Percentiles rank a stretch among this genome's conserved stretches.
Evolutionary conservation across 2,113 vertebrate genomes (phyloP).

Genomic region (Leucoraja erinaceus): DNA sequence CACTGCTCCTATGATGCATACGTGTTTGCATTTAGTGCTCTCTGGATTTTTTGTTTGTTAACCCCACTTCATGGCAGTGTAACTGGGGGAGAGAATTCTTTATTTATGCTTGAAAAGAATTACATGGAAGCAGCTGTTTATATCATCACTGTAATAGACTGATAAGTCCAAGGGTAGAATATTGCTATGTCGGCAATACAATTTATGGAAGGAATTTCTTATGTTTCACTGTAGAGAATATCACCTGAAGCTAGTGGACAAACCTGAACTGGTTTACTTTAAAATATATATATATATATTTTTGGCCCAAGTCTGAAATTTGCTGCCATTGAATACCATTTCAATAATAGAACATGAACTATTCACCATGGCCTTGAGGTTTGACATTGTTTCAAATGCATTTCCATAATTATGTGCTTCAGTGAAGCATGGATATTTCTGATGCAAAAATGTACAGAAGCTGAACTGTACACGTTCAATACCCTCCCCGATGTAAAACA

Average conservation of each 20-base stretch:
- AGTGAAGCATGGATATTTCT: slow-evolving; percentile 12
- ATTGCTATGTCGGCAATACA: background rate
- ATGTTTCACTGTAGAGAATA: background rate
- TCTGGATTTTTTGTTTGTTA: background rate
- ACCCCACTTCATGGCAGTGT: background rate
- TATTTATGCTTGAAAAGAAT: background rate
- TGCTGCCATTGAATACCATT: background rate
- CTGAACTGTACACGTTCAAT: background rate
- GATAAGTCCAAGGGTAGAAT: background rate
- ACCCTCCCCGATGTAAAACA: background rate
- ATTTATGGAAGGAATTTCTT: background rate
- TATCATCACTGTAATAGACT: background rate
- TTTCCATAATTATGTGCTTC: slow-evolving; percentile 5
- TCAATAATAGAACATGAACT: background rate
- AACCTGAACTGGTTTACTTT: background rate
- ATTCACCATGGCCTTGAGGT: background rate
- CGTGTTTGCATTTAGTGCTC: background rate
- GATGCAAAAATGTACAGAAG: background rate
- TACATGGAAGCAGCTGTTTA: background rate
- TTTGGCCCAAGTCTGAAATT: background rate
- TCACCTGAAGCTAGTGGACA: background rate
- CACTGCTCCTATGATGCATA: background rate
- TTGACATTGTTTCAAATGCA: background rate
- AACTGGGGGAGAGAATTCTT: background rate
- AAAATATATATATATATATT: background rate